Evolutionary conservation across 2,797 vertebrate species (phyloP).

Genomic region (Catharus ustulatus): DNA sequence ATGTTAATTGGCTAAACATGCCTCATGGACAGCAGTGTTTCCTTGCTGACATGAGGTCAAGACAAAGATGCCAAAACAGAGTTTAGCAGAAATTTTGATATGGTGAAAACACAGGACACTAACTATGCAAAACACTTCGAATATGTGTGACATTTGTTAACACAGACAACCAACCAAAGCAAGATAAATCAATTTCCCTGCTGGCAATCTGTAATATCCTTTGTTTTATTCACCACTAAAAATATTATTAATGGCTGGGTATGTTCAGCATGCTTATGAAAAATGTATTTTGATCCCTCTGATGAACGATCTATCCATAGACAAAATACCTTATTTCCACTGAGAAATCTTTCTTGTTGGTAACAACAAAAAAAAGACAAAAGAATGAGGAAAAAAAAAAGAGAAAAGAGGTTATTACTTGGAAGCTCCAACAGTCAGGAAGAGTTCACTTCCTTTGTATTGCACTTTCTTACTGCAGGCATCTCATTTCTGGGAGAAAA

Average conservation of each 20-base stretch:
- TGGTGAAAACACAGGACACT: neutral
- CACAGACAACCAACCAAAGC: neutral
- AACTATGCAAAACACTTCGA: slow-evolving; percentile 37
- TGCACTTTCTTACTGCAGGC: neutral
- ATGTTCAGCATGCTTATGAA: slow-evolving; percentile 21
- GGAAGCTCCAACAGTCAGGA: neutral
- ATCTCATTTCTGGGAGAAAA: neutral
- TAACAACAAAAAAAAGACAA: neutral
- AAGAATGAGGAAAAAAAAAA: neutral
- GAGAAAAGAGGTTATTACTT: neutral
- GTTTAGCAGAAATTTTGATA: neutral
- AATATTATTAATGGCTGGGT: slow-evolving; percentile 27
- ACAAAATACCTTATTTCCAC: slow-evolving; percentile 32
- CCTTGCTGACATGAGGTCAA: neutral
- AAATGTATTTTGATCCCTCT: slow-evolving; percentile 28
- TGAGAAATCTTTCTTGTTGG: neutral
- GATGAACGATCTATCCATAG: slow-evolving; percentile 11
- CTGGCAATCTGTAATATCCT: slow-evolving; percentile 2
- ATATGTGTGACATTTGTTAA: slow-evolving; percentile 50
- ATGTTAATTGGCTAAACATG: neutral
- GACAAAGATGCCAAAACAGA: neutral
- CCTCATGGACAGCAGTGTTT: neutral
- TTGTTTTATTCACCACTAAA: slow-evolving; percentile 44
- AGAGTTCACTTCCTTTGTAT: neutral
- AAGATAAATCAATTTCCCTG: slow-evolving; percentile 40